phyloP scores from a whole-genome alignment of 1,140 invertebrate species.

The Odontomachus brunneus region DNA sequence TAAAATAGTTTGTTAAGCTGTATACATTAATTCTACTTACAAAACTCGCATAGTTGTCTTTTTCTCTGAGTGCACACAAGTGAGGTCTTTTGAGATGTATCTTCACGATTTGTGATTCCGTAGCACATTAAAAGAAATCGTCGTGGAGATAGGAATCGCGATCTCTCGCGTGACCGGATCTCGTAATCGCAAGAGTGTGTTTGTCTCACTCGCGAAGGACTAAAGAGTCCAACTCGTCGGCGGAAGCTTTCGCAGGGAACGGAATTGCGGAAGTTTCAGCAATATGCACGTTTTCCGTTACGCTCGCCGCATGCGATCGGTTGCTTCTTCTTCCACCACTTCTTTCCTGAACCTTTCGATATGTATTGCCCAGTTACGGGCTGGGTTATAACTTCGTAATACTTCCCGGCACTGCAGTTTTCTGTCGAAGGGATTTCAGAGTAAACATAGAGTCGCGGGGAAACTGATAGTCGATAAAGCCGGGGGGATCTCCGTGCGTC shows the following conservation, averaged over 20 bases:
- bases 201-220: constrained; percentile 4
- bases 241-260: constrained; percentile 4
- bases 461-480: too few species aligned
- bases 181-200: constrained; percentile 4
- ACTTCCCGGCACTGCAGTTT: not conserved
- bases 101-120: not conserved
- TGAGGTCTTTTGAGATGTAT: not conserved
- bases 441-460: not conserved
- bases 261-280: constrained; percentile 42
- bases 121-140: not conserved
- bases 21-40: too few species aligned
- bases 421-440: not conserved
- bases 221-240: not conserved
- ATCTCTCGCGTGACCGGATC: constrained; percentile 7
- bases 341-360: constrained; percentile 7
- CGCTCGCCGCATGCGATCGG: constrained; percentile 12
- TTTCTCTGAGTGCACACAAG: too few species aligned
- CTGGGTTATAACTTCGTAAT: constrained; percentile 12
- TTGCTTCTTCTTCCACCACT: not conserved
- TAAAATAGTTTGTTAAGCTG: too few species aligned
- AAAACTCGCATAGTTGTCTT: too few species aligned
- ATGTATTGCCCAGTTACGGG: not conserved
- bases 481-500: not conserved
- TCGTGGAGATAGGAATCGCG: constrained; percentile 9
- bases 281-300: constrained; percentile 31